Percentiles rank a stretch among this genome's conserved stretches.
Evolutionary conservation across 2,888 invertebrate species (phyloP).

Genomic region (Rhaphigaster nebulosa): DNA sequence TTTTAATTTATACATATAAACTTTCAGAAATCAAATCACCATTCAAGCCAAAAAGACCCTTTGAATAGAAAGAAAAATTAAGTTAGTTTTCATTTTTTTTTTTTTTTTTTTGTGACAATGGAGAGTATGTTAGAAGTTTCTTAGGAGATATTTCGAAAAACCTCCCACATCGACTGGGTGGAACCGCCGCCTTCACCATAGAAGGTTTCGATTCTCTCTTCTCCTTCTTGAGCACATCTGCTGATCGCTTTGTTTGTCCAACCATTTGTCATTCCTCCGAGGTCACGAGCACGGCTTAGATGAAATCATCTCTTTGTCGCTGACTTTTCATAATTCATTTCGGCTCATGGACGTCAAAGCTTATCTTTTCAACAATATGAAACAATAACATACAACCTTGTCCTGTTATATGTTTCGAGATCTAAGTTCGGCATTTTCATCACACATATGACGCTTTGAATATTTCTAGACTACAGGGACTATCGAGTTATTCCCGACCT

Average conservation of each 20-base stretch:
- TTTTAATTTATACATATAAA: too few relatives aligned
- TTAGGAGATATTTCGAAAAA: background rate
- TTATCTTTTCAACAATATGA: background rate
- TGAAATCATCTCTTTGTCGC: constrained; percentile 30
- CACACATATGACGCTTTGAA: too few relatives aligned
- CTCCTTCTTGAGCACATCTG: constrained; percentile 29
- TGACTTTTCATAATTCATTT: background rate
- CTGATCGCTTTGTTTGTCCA: constrained; percentile 1
- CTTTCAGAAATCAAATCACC: too few relatives aligned
- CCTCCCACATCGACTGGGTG: background rate
- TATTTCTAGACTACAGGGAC: background rate
- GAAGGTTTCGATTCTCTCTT: background rate
- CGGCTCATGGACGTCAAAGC: background rate
- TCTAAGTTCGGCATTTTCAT: background rate
- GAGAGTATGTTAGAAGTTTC: background rate
- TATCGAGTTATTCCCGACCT: background rate
- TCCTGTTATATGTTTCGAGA: background rate
- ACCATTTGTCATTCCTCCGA: constrained; percentile 17
- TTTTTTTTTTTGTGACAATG: background rate
- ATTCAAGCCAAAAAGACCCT: too few relatives aligned
- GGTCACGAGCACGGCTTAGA: background rate
- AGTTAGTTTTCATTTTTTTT: too few relatives aligned
- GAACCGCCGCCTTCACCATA: background rate
- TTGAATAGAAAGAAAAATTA: too few relatives aligned
- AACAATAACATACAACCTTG: background rate